Evolutionary conservation across 2,888 invertebrate species (phyloP).

Genomic region (Agrenia bidenticulata): DNA sequence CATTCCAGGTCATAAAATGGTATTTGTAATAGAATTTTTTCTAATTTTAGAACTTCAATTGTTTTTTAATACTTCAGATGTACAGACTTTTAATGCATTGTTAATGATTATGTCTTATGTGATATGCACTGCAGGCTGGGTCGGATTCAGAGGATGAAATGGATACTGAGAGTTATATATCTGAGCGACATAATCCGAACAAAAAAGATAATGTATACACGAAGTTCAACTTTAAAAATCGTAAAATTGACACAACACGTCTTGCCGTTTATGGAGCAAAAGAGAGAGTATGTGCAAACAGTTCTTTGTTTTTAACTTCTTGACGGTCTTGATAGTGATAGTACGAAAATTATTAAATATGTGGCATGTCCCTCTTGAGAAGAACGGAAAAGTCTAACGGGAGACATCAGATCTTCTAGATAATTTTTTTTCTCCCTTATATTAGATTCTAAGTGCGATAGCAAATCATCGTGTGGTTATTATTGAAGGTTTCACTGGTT

Average conservation of each 20-base stretch:
- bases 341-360: no score
- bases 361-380: no score
- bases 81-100: neutral
- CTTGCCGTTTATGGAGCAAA: slow-evolving; percentile 39
- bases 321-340: no score
- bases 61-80: neutral
- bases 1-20: slow-evolving; percentile 26
- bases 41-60: neutral
- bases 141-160: neutral
- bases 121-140: neutral
- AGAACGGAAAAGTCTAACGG: no score
- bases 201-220: slow-evolving; percentile 27
- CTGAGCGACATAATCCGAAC: slow-evolving; percentile 12
- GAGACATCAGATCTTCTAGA: slow-evolving; percentile 4
- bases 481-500: slow-evolving; percentile 79
- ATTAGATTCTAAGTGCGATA: slow-evolving; percentile 44
- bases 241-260: slow-evolving; percentile 27
- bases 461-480: slow-evolving; percentile 40
- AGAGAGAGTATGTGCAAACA: slow-evolving; percentile 29
- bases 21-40: neutral
- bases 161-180: slow-evolving; percentile 22
- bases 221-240: slow-evolving; percentile 35
- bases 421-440: slow-evolving; percentile 13
- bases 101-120: neutral
- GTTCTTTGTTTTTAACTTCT: neutral